Evolutionary conservation across 2,797 vertebrate species (phyloP).

Genomic region (Odontamblyopus rebecca): DNA sequence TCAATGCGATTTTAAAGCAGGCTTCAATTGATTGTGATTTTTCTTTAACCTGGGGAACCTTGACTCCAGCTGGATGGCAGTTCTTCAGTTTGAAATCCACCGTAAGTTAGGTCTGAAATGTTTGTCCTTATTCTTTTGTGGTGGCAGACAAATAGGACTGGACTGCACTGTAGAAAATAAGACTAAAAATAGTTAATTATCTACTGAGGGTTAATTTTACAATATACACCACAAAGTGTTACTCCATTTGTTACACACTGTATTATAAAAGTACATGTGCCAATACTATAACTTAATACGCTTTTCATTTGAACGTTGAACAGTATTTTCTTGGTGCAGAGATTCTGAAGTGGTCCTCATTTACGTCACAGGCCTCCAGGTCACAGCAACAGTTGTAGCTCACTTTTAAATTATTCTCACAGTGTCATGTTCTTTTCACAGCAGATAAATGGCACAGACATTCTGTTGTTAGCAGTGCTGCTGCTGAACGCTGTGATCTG

Average conservation of each 20-base stretch:
- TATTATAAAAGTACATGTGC: no score
- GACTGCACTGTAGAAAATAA: neutral
- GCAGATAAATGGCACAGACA: neutral
- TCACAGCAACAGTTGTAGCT: neutral
- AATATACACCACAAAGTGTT: neutral
- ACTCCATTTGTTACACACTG: neutral
- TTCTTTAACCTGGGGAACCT: neutral
- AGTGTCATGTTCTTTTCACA: neutral
- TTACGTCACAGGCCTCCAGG: neutral
- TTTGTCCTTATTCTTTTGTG: neutral
- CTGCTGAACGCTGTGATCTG: neutral
- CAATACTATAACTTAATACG: no score
- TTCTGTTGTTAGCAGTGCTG: neutral
- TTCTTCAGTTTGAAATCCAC: no score
- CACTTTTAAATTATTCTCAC: neutral
- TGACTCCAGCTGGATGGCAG: neutral
- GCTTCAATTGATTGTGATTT: neutral
- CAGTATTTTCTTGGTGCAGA: neutral
- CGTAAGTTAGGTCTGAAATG: no score
- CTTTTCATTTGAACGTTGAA: no score
- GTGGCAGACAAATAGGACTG: neutral
- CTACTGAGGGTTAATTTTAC: no score
- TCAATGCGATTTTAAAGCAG: slow-evolving; percentile 4
- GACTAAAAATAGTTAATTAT: neutral
- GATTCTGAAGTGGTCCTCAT: neutral